Evolutionary conservation across 1,140 invertebrate genomes (phyloP).

Genomic region (Sinonovacula constricta): DNA sequence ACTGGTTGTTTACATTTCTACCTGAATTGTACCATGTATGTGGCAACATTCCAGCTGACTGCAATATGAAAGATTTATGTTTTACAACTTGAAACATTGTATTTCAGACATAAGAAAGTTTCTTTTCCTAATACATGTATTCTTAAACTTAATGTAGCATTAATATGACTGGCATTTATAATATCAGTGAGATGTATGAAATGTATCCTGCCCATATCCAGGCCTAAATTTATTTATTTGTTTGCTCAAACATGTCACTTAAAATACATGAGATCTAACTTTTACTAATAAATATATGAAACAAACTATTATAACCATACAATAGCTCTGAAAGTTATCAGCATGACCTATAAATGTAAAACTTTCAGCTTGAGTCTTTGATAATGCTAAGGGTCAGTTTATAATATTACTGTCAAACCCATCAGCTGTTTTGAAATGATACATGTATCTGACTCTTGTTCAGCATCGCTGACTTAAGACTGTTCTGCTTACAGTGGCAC

Average conservation of each 20-base stretch:
- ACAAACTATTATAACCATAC: too few relatives aligned
- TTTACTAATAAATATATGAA: too few relatives aligned
- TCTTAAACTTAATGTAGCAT: background rate
- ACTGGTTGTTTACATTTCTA: background rate
- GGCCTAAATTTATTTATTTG: too few relatives aligned
- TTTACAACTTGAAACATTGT: background rate
- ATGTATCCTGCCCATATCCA: too few relatives aligned
- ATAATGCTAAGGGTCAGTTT: background rate
- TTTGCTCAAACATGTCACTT: too few relatives aligned
- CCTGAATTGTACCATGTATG: background rate
- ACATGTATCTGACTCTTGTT: background rate
- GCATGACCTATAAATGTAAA: too few relatives aligned
- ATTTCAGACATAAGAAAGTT: background rate
- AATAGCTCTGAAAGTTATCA: too few relatives aligned
- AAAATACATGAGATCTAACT: too few relatives aligned
- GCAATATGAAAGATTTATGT: too few relatives aligned
- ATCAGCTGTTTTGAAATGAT: background rate
- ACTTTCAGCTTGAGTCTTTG: background rate
- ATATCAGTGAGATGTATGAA: too few relatives aligned
- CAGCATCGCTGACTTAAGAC: too few relatives aligned
- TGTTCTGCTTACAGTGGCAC: slow-evolving; percentile 77
- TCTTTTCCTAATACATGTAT: background rate
- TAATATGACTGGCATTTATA: background rate
- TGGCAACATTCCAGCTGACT: background rate
- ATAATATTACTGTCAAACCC: background rate